A percentile compares a stretch with the other conserved stretches of the same genome.
Evolutionary conservation across 2,888 invertebrate genomes (phyloP).

Genomic region (Athalia circularis): DNA sequence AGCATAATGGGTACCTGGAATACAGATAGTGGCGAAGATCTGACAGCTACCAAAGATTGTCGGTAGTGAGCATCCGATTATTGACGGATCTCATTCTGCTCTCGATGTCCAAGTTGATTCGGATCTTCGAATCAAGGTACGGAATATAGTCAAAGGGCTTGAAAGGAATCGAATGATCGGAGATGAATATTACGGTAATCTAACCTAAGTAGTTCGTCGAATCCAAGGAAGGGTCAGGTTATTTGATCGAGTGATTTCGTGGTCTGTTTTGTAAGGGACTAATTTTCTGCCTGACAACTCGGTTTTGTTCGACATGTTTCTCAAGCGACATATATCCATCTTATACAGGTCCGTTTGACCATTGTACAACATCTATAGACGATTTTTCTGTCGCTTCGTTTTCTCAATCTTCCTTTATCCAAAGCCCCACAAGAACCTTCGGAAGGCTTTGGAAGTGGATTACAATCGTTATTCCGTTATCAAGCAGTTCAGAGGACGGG

Average conservation of each 20-base stretch:
- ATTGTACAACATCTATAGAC: conserved; percentile 20
- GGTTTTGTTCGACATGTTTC: conserved; percentile 32
- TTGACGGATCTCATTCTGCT: conserved; percentile 22
- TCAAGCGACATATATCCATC: conserved; percentile 12
- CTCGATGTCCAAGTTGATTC: conserved; percentile 1
- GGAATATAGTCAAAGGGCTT: conserved; percentile 19
- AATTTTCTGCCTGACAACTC: conserved; percentile 36
- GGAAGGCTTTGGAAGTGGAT: conserved; percentile 27
- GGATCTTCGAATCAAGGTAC: neutral
- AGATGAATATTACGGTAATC: conserved; percentile 33
- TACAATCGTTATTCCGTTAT: conserved; percentile 36
- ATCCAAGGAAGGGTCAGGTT: conserved; percentile 9
- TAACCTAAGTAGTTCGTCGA: conserved; percentile 22
- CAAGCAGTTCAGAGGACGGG: conserved; percentile 27
- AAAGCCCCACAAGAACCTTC: conserved; percentile 22
- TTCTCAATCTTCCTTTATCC: conserved; percentile 29
- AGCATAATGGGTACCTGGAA: too few species aligned
- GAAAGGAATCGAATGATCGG: conserved; percentile 10
- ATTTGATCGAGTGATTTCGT: conserved; percentile 15
- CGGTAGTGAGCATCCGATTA: conserved; percentile 13
- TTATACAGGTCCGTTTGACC: conserved; percentile 6
- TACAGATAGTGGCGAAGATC: neutral
- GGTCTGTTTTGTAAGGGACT: conserved; percentile 13
- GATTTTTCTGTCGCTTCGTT: conserved; percentile 24
- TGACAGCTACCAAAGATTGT: neutral